These are phyloP conservation scores for Xyrichtys novacula DNA, from an alignment of 2,797 vertebrate genomes.

Conservation along the genomic window DNA sequence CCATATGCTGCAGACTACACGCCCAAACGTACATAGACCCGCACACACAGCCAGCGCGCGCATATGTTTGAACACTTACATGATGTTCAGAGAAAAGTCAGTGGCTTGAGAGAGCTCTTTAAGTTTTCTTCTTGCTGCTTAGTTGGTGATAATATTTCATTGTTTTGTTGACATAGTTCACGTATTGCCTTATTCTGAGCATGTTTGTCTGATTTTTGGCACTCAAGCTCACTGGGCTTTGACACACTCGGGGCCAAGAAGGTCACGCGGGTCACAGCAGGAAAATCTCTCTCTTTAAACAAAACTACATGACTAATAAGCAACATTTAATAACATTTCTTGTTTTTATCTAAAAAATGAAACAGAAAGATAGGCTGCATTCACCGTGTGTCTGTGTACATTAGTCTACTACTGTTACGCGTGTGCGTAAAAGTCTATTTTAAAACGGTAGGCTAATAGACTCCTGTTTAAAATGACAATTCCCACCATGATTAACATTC, in stretches of 20 bases:
- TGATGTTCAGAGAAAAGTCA: no score
- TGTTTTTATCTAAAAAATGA: conserved; percentile 5
- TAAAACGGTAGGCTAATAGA: conserved; percentile 50
- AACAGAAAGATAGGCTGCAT: conserved; percentile 1
- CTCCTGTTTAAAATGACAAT: conserved; percentile 65
- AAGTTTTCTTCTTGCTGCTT: no score
- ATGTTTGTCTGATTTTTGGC: background rate
- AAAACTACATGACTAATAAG: background rate
- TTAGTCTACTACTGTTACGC: conserved; percentile 28
- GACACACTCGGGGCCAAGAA: conserved; percentile 56
- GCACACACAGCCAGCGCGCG: no score
- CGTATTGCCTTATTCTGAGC: no score
- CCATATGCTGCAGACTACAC: no score
- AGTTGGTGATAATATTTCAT: no score
- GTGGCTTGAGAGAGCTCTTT: no score
- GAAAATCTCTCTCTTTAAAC: background rate
- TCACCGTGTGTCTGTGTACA: conserved; percentile 40
- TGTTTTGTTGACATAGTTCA: no score
- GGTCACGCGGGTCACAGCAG: conserved; percentile 51
- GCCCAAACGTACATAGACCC: no score
- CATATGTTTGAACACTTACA: no score
- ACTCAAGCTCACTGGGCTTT: conserved; percentile 42
- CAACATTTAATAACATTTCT: background rate
- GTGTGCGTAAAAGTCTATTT: conserved; percentile 70
- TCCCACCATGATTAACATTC: conserved; percentile 68